A percentile compares a stretch with the other conserved stretches of the same genome.
phyloP scores from a whole-genome alignment of 1,140 invertebrate genomes.

The Drosophila burlai region DNA sequence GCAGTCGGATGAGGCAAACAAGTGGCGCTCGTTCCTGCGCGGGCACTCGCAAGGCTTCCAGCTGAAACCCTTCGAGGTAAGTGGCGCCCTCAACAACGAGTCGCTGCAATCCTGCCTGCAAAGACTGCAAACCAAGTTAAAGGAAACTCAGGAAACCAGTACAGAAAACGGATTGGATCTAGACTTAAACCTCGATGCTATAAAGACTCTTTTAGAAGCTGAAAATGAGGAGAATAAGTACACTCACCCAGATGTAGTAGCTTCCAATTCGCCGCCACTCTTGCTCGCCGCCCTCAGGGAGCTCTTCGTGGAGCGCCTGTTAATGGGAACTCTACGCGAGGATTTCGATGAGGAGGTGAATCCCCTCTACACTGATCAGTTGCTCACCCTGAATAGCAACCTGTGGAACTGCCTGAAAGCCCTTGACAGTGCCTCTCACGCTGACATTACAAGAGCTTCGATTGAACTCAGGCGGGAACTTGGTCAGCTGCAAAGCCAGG shows the following conservation, averaged over 20 bases:
- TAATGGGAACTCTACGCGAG: conserved; percentile 20
- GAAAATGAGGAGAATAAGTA: conserved; percentile 10
- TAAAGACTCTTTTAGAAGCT: conserved; percentile 19
- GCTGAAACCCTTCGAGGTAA: conserved; percentile 57
- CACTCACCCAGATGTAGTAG: conserved; percentile 11
- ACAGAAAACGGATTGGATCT: not conserved
- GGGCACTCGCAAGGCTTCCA: conserved; percentile 24
- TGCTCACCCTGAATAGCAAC: conserved; percentile 51
- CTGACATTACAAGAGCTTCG: conserved; percentile 29
- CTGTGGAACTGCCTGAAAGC: conserved; percentile 61
- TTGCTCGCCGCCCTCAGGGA: conserved; percentile 52
- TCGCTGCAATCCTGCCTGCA: conserved; percentile 19
- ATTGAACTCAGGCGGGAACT: conserved; percentile 24
- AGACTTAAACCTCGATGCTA: conserved; percentile 31
- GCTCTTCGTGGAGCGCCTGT: conserved; percentile 54
- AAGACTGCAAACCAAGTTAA: conserved; percentile 31
- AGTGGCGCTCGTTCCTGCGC: conserved; percentile 53
- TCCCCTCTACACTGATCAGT: conserved; percentile 60
- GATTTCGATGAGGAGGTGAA: conserved; percentile 62
- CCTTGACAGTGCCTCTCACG: conserved; percentile 18
- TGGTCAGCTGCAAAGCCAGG: not conserved
- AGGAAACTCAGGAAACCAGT: not conserved
- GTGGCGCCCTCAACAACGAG: not conserved
- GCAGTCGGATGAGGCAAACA: conserved; percentile 55
- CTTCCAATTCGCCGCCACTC: conserved; percentile 34